Base-by-base conservation (phyloP, 2,888 invertebrate genomes). In the Caenorhabditis auriculariae region DNA sequence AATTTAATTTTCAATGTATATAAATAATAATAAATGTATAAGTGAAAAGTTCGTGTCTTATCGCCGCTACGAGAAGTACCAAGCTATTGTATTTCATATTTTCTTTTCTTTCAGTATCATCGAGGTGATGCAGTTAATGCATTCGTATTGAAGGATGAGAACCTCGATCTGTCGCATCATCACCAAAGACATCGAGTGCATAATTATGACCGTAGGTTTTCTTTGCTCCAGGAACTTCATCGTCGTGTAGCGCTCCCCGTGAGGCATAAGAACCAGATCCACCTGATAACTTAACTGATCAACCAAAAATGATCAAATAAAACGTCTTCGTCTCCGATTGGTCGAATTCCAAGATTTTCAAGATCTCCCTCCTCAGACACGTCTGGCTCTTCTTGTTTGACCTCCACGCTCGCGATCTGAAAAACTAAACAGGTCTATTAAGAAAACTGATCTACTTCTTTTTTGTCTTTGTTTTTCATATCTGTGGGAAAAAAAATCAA, bases 151-250 rank as follows among this genome's bases (percentile, higher is more conserved):
- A 6, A 2, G 12, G 19, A 55, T 24, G 12, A 12, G 4, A 26
- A 91, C 87, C 86, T 96, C 96, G 55, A 96, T 87, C 83, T 93
- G 91, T 24, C 96, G 85, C 7, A 95, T 89, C 23, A 91, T 89
- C 0, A 89, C 87, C 66, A 95, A 87, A 79, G 93, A 91, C 51
- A 88, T 87, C 80, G 93, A 91, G 83, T 95, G 95, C 85, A 96
- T 87, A 28, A 96, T 86, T 1, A 96, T 87, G 83, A 89, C 91
- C 71, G 88, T 87, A 0, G 96, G 95, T 68, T 84, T 68, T 46
- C 70, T 66, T n/a, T 54, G 49, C 35, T 78, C 76, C 57, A 80
- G 51, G 32, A 67, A 59, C 17, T 74, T 67, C 37, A 77, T 32
- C 15, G 76, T 83, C 1, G 88, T 88, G 82, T 90, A 88, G 46